Conservation (phyloP, 2,888 invertebrate genomes). For the Gisinianus flammeolus region DNA sequence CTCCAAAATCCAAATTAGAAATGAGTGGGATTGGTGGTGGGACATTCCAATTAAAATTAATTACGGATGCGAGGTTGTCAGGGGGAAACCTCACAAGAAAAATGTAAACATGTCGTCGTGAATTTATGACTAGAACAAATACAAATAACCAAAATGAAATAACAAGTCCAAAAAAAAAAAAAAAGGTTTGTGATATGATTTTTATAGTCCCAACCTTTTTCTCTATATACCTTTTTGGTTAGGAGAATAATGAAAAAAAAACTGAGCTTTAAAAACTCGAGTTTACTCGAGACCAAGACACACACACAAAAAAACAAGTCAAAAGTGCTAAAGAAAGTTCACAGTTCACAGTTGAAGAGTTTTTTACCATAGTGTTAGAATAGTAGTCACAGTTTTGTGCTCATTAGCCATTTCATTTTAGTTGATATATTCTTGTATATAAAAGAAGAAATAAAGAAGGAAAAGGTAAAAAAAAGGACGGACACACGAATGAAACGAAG, state of each 20-base stretch:
- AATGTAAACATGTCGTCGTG: not conserved
- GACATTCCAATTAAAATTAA: conserved; percentile 6
- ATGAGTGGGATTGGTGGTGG: not conserved
- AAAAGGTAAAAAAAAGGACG: not conserved
- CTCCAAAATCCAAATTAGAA: too few relatives aligned
- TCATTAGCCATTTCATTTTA: conserved; percentile 11
- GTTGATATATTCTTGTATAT: too few relatives aligned
- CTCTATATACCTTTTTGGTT: not conserved
- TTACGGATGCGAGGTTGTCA: conserved; percentile 18
- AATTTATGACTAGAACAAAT: conserved; percentile 18
- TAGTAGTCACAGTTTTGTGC: not conserved
- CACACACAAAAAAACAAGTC: not conserved
- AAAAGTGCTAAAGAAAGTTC: conserved; percentile 10
- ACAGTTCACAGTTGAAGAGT: conserved; percentile 10
- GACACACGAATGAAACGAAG: too few relatives aligned
- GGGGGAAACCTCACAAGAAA: not conserved
- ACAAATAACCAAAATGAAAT: not conserved
- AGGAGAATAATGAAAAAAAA: not conserved
- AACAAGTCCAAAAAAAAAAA: not conserved
- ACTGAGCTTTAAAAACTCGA: not conserved
- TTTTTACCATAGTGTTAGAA: not conserved
- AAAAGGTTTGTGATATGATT: not conserved
- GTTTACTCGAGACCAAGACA: not conserved
- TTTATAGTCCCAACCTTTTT: not conserved
- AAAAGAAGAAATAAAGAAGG: too few relatives aligned